phyloP scores from a whole-genome alignment of 1,140 invertebrate genomes.

The Penaeus japonicus region DNA sequence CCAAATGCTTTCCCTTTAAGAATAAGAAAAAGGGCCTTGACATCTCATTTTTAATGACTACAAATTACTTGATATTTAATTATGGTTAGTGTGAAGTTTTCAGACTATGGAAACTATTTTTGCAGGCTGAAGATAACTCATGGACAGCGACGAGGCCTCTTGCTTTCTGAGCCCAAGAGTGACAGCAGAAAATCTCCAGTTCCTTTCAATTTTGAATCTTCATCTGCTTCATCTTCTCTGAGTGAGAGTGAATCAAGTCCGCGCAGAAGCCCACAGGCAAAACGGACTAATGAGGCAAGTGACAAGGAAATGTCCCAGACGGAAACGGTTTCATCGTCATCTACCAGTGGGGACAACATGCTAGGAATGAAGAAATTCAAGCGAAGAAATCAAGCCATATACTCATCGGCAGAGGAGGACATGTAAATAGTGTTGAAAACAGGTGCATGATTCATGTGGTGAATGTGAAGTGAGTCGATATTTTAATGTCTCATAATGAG shows the following conservation, averaged over 20 bases:
- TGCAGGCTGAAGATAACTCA: neutral
- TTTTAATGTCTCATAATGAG: too few relatives aligned
- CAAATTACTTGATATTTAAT: neutral
- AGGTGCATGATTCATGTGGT: neutral
- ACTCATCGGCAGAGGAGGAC: conserved; percentile 43
- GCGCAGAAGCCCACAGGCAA: conserved; percentile 29
- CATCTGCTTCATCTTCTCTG: conserved; percentile 29
- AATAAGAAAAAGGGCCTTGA: too few relatives aligned
- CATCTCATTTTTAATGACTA: too few relatives aligned
- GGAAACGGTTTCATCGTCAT: neutral
- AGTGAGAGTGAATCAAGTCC: conserved; percentile 46
- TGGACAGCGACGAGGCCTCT: neutral
- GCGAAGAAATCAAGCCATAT: conserved; percentile 38
- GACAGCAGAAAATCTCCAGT: neutral
- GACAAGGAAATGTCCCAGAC: neutral
- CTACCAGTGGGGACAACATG: neutral
- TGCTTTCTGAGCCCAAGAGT: conserved; percentile 17
- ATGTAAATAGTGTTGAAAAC: neutral
- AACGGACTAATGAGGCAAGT: conserved; percentile 29
- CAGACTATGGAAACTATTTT: too few relatives aligned
- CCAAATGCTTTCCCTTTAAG: too few relatives aligned
- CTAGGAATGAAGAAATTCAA: conserved; percentile 37
- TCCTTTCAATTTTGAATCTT: conserved; percentile 14
- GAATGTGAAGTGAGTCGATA: neutral
- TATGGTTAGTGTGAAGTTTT: neutral